These are phyloP conservation scores for Sigmodon hispidus DNA, from an alignment of 2,113 vertebrate genomes.

Conservation along the genomic window DNA sequence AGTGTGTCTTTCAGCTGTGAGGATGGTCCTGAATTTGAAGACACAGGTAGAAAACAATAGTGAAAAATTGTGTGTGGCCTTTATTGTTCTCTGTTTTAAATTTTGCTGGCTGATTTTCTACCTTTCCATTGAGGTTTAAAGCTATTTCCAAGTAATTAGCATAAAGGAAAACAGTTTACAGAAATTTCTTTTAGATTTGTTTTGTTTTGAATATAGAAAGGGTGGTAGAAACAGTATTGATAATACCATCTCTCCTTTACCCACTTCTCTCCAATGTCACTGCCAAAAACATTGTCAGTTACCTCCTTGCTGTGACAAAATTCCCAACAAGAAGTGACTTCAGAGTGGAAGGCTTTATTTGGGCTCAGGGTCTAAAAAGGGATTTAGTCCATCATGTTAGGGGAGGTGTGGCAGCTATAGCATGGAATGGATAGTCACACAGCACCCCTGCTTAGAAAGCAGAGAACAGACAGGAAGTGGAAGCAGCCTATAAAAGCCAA, in stretches of 20 bases:
- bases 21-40: neutral
- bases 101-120: slow-evolving; percentile 15
- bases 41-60: neutral
- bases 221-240: neutral
- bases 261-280: neutral
- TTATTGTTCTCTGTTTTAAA: neutral
- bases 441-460: neutral
- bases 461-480: neutral
- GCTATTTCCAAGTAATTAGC: slow-evolving; percentile 15
- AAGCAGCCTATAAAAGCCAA: neutral
- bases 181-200: neutral
- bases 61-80: neutral
- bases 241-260: neutral
- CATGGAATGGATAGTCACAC: neutral
- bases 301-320: neutral
- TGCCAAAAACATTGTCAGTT: neutral
- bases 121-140: slow-evolving; percentile 50
- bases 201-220: slow-evolving; percentile 30
- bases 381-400: neutral
- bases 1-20: neutral
- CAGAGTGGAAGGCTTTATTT: neutral
- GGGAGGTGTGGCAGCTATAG: accelerated
- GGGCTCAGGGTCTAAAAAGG: no score
- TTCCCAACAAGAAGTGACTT: neutral
- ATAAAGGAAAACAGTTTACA: neutral